phyloP scores from a whole-genome alignment of 1,140 invertebrate species.

The Drosophila nebulosa region DNA sequence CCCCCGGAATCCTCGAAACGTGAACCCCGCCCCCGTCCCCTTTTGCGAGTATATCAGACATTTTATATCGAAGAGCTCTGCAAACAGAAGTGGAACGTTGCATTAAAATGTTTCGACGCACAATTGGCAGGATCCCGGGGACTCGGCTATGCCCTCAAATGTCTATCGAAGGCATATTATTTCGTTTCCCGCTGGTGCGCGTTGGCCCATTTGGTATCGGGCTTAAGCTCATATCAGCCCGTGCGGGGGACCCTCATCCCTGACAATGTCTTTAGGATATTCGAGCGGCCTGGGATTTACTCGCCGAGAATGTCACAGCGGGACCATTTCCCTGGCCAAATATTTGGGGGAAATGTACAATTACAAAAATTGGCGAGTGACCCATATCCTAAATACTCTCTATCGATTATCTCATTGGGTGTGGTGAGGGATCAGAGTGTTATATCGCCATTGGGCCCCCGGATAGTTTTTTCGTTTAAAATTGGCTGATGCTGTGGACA shows the following conservation, averaged over 20 bases:
- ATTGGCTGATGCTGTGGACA: slow-evolving; percentile 94
- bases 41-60: slow-evolving; percentile 94
- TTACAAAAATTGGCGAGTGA: slow-evolving; percentile 95
- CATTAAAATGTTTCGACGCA: slow-evolving; percentile 92
- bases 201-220: slow-evolving; percentile 87
- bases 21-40: slow-evolving; percentile 88
- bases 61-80: slow-evolving; percentile 93
- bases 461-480: slow-evolving; percentile 94
- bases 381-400: slow-evolving; percentile 95
- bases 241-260: slow-evolving; percentile 94
- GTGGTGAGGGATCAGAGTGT: slow-evolving; percentile 87
- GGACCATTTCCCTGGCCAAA: slow-evolving; percentile 94
- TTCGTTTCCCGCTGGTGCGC: slow-evolving; percentile 81
- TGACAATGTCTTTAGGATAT: slow-evolving; percentile 97
- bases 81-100: slow-evolving; percentile 95
- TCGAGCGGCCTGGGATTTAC: slow-evolving; percentile 95
- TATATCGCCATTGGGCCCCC: slow-evolving; percentile 92
- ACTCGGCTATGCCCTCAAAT: slow-evolving; percentile 92
- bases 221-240: slow-evolving; percentile 89
- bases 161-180: slow-evolving; percentile 86
- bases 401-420: slow-evolving; percentile 97
- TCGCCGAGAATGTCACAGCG: slow-evolving; percentile 95
- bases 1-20: slow-evolving; percentile 90
- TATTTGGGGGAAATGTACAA: slow-evolving; percentile 99
- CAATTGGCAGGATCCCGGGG: slow-evolving; percentile 93